phyloP scores from a whole-genome alignment of 2,888 invertebrate genomes.

The Temnothorax rugatulus region DNA sequence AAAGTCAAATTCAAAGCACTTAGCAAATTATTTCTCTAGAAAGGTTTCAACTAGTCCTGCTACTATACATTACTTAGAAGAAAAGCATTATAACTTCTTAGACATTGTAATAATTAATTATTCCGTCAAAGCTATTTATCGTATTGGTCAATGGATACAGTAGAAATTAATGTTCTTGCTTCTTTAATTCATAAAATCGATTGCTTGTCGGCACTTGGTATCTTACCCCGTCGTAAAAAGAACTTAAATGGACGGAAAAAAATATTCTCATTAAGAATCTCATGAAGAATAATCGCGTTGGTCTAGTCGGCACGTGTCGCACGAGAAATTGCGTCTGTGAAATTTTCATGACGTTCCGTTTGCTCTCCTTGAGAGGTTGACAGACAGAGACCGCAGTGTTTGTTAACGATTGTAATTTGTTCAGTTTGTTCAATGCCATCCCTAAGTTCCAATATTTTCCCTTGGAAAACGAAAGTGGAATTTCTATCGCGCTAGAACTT shows the following conservation, averaged over 20 bases:
- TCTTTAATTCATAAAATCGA: conserved; percentile 14
- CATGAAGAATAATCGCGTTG: conserved; percentile 14
- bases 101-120: not conserved
- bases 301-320: not conserved
- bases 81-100: not conserved
- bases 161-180: conserved; percentile 8
- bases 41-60: not conserved
- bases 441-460: not conserved
- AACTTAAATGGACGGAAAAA: not conserved
- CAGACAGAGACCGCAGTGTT: not conserved
- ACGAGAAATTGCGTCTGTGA: conserved; percentile 31
- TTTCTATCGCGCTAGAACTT: not conserved
- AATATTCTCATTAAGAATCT: conserved; percentile 26
- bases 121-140: not conserved
- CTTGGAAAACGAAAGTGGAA: not conserved
- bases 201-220: not conserved
- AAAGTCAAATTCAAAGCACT: not conserved
- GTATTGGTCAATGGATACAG: not conserved
- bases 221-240: not conserved
- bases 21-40: not conserved
- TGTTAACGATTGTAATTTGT: not conserved
- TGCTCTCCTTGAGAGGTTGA: not conserved
- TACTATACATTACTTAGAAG: not conserved
- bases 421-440: not conserved
- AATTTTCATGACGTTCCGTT: conserved; percentile 29